Conservation (phyloP, 2,113 vertebrate species). For the Salvelinus alpinus region DNA sequence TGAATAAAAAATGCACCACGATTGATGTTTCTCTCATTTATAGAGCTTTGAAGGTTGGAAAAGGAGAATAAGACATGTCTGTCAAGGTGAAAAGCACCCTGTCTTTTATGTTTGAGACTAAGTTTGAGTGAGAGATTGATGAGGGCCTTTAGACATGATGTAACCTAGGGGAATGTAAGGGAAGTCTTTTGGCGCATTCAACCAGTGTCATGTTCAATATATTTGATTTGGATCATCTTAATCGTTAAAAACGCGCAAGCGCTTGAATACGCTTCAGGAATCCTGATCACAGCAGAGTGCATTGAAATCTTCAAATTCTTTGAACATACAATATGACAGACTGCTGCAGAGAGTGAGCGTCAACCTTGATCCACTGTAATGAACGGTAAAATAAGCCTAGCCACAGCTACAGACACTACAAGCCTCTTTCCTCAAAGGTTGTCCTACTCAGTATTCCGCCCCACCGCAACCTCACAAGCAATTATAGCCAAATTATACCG, state of each 20-base stretch:
- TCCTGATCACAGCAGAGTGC: conserved; percentile 15
- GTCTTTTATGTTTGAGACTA: conserved; percentile 38
- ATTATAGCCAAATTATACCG: conserved; percentile 40
- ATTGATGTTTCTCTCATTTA: conserved; percentile 59
- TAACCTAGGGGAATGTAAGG: background rate
- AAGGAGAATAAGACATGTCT: background rate
- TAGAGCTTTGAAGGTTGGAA: conserved; percentile 37
- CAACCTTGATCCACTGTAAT: conserved; percentile 51
- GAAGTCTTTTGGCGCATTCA: conserved; percentile 12
- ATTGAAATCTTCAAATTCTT: conserved; percentile 26
- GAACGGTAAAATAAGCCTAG: conserved; percentile 48
- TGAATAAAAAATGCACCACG: conserved; percentile 48
- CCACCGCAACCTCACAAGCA: conserved; percentile 27
- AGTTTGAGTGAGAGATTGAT: conserved; percentile 41
- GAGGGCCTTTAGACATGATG: conserved; percentile 44
- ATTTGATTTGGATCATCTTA: conserved; percentile 30
- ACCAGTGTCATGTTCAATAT: conserved; percentile 40
- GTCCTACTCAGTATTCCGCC: conserved; percentile 38
- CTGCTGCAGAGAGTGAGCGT: conserved; percentile 35
- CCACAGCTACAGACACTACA: conserved; percentile 26
- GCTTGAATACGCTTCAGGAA: background rate
- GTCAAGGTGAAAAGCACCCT: conserved; percentile 47
- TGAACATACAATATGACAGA: conserved; percentile 28
- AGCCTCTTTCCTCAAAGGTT: conserved; percentile 14
- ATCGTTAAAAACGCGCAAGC: background rate